Evolutionary conservation across 2,888 invertebrate species (phyloP), one percentile per base, ranked within the genome.

Genomic region (Hirtodrosophila duncani): DNA sequence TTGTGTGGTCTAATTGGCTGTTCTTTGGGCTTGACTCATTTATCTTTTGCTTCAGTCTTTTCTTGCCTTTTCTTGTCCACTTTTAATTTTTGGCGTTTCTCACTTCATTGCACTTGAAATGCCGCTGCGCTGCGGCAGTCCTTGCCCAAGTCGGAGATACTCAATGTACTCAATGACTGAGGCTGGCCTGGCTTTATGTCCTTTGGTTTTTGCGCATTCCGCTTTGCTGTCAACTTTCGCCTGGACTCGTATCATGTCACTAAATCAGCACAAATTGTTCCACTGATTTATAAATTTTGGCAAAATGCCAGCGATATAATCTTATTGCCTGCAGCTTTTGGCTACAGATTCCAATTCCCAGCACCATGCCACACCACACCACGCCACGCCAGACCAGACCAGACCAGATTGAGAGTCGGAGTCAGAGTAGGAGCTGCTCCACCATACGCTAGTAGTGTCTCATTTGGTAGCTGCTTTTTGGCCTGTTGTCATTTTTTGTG

Each of bases 191-290:
- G 38, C 50, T 55, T 50, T 65, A n/a, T n/a, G 66, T 63, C 52
- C 52, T 14, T 52, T 51, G 34, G 33, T 24, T 26, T 33, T 26
- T 29, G 24, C 14, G 42, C 24, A 50, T 53, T 17, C 34, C 34
- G 41, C 38, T 59, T 45, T 65, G 10, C 21, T 11, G 38, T 34
- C 51, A 45, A 49, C 52, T 59, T 48, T 55, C 55, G 39, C 53
- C 45, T 59, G 52, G 57, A 17, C 45, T 59, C 45, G 65, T 75
- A 74, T 71, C 78, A 71, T 69, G 74, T 77, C 75, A 77, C 71
- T 77, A 75, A 75, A 75, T 75, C 75, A 74, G 78, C 74, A 71
- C 75, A 77, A 75, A 75, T 75, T 77, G 75, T 65, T 67, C 74
- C 57, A 74, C 75, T 75, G 74, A 75, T 75, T 75, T 74, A 77